Conservation (phyloP, 2,888 invertebrate species). For the Ormyrus rosae region DNA sequence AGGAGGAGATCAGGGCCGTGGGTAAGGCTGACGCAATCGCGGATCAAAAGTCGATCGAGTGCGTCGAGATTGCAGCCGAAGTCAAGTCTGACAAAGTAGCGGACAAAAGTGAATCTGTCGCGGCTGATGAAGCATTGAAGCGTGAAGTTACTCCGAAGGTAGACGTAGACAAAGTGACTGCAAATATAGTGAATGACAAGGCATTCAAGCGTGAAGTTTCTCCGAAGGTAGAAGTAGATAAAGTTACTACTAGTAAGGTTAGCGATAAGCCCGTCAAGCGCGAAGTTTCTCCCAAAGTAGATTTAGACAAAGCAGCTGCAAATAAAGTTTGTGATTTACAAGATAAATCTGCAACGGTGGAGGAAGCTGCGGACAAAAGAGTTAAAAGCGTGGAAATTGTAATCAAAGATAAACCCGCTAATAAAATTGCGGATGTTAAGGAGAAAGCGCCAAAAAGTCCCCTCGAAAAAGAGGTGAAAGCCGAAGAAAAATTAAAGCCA, state of each 20-base stretch:
- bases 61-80: not conserved
- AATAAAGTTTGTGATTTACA: not conserved
- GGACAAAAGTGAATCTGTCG: not conserved
- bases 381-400: slow-evolving; percentile 8
- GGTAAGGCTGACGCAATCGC: not conserved
- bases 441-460: slow-evolving; percentile 10
- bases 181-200: not conserved
- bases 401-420: not conserved
- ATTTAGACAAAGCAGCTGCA: not conserved
- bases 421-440: not conserved
- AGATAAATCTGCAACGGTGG: not conserved
- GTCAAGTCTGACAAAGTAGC: not conserved
- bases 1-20: not conserved
- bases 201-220: not conserved
- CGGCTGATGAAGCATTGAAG: too few relatives aligned
- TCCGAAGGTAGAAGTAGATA: not conserved
- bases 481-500: slow-evolving; percentile 6
- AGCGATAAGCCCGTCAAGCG: too few relatives aligned
- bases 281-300: too few relatives aligned
- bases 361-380: not conserved
- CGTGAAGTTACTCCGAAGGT: too few relatives aligned
- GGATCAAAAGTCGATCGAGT: not conserved
- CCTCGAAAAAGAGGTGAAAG: not conserved
- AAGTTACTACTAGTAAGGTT: not conserved
- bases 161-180: not conserved